These are phyloP conservation scores for Tribolium castaneum DNA, from an alignment of 1,140 invertebrate genomes.

Conservation along the genomic window DNA sequence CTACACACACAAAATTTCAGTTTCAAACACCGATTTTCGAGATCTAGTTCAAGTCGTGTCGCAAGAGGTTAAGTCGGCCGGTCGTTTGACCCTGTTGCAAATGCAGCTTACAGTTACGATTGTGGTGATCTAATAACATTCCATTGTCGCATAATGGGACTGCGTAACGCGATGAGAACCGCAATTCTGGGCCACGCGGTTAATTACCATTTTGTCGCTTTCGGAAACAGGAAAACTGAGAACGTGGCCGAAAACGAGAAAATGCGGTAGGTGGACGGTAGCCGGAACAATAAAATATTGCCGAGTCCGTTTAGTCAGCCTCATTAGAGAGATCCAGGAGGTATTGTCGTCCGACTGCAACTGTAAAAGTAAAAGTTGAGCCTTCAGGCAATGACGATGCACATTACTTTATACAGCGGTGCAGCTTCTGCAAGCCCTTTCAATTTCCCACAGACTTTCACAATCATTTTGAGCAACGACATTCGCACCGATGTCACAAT, in stretches of 20 bases:
- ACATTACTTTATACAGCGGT: not conserved
- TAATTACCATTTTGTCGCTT: slow-evolving; percentile 4
- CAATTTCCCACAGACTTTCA: not conserved
- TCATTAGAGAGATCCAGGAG: no score
- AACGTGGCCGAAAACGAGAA: not conserved
- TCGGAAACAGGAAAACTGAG: not conserved
- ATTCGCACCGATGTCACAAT: no score
- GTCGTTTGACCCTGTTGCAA: slow-evolving; percentile 41
- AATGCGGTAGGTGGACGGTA: not conserved
- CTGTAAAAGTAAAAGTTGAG: not conserved
- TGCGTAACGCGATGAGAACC: slow-evolving; percentile 31
- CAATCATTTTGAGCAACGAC: no score
- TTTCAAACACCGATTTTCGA: not conserved
- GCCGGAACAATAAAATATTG: not conserved
- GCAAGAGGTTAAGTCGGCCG: slow-evolving; percentile 22
- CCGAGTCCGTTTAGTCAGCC: no score
- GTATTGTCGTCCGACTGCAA: not conserved
- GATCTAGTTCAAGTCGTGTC: slow-evolving; percentile 19
- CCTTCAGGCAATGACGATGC: not conserved
- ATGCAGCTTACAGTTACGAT: slow-evolving; percentile 40
- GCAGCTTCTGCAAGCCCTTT: not conserved
- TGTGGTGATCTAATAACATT: slow-evolving; percentile 40
- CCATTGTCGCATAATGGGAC: slow-evolving; percentile 38
- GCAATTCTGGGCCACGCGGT: slow-evolving; percentile 17
- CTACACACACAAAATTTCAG: not conserved